phyloP scores from a whole-genome alignment of 35 echinoderm and acorn worm species.

The Strongylocentrotus purpuratus region DNA sequence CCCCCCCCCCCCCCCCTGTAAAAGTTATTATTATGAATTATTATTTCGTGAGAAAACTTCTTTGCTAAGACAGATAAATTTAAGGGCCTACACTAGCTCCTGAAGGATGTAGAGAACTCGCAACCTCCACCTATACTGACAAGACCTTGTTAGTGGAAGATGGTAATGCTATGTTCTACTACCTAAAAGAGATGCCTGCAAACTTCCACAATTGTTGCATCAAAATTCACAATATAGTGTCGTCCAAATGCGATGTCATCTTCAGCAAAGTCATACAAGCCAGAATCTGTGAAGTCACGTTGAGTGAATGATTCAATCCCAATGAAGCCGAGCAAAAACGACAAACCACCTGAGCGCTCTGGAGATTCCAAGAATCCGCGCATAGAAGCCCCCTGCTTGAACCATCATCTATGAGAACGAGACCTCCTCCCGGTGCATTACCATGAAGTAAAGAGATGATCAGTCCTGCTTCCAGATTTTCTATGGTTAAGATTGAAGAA shows the following conservation, averaged over 20 bases:
- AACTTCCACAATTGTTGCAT: constrained; percentile 66
- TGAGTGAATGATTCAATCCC: too few relatives aligned
- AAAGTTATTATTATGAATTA: not conserved
- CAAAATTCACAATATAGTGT: constrained; percentile 60
- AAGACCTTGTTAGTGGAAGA: constrained; percentile 65
- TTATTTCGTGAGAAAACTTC: constrained; percentile 72
- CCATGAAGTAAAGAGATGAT: too few relatives aligned
- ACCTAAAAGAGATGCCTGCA: constrained; percentile 50
- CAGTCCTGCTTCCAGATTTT: too few relatives aligned
- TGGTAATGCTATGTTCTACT: constrained; percentile 76
- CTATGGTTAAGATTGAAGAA: too few relatives aligned
- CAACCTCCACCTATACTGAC: constrained; percentile 37
- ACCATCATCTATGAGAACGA: too few relatives aligned
- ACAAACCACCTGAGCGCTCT: too few relatives aligned
- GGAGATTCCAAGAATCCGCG: too few relatives aligned
- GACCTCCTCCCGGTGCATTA: too few relatives aligned
- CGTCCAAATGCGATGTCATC: constrained; percentile 67
- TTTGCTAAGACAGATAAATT: constrained; percentile 71
- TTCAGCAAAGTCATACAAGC: constrained; percentile 68
- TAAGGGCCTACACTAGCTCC: constrained; percentile 57
- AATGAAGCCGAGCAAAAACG: too few relatives aligned
- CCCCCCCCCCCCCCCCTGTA: too few relatives aligned
- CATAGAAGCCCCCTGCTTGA: too few relatives aligned
- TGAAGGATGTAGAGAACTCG: constrained; percentile 49
- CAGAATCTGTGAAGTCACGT: constrained; percentile 65